A percentile compares a stretch with the other conserved stretches of the same genome.
These are phyloP conservation scores for Nymphicus hollandicus DNA, from an alignment of 2,113 vertebrate genomes.

Conservation along the genomic window DNA sequence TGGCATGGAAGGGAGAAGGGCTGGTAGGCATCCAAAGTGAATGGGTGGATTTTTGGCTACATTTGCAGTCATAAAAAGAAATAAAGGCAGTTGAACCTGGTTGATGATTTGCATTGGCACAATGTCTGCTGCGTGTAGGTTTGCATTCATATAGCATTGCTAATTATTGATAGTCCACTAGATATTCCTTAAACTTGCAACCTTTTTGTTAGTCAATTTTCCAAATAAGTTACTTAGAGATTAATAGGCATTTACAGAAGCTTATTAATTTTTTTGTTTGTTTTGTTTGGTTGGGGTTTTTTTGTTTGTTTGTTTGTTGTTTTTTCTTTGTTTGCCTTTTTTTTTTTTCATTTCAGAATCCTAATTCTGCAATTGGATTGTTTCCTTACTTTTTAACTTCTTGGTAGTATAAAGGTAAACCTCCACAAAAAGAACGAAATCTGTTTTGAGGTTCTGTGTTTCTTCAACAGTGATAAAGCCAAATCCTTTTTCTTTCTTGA, in stretches of 20 bases:
- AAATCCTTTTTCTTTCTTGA: background rate
- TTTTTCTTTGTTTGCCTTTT: too few species aligned
- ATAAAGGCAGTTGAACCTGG: background rate
- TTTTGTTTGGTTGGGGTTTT: background rate
- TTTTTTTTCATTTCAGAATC: background rate
- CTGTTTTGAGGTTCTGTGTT: background rate
- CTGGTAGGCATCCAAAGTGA: background rate
- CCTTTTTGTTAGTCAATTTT: background rate
- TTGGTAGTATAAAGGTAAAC: background rate
- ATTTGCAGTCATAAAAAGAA: background rate
- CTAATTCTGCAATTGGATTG: background rate
- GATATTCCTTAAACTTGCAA: background rate
- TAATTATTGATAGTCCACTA: background rate
- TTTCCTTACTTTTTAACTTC: background rate
- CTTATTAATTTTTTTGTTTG: background rate
- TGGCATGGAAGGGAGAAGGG: fast-evolving
- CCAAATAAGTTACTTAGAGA: background rate
- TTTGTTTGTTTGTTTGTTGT: background rate
- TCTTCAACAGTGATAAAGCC: background rate
- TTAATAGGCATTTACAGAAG: background rate
- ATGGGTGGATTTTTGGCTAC: background rate
- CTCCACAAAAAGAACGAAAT: background rate
- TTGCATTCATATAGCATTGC: background rate
- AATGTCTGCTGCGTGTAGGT: background rate
- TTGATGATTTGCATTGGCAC: background rate